Evolutionary conservation across 2,888 invertebrate genomes (phyloP), one percentile per base, ranked within the genome.

Genomic region (Linnaemya vulpina): DNA sequence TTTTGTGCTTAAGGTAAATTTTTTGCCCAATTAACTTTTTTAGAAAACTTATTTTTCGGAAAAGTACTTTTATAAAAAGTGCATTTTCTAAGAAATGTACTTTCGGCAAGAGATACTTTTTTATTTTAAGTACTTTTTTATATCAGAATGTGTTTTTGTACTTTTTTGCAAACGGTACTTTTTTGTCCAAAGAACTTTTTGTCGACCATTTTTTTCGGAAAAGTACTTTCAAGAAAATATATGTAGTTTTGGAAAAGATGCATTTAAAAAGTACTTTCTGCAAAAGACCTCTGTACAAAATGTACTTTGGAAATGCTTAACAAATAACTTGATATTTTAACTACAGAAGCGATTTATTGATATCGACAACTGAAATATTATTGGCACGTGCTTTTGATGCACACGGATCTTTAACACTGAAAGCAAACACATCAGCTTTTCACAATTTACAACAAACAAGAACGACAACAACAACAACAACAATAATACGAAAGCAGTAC

Each of bases 351-450:
- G 49, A 74, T 51, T 46, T 10, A 40, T 20, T 74, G 35, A 13
- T 38, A 63, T 46, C 58, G 65, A 46, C 22, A 63, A 49, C 35
- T 65, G 11, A 40, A 77, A 46, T 68, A 68, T n/a, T n/a, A n/a
- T 62, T 71, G 80, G 38, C 78, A 78, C 81, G 78, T 85, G 77
- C 35, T 67, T 17, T 73, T 22, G 43, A 73, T 30, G 30, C 30
- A n/a, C n/a, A n/a, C n/a, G n/a, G n/a, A n/a, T n/a, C n/a, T n/a
- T n/a, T n/a, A n/a, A n/a, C n/a, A n/a, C n/a, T 20, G 43, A 20
- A 10, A 71, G 62, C 67, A 62, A 25, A 43, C 46, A 55, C n/a
- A 79, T 15, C 70, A 76, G 76, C 55, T 58, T 76, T 76, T 70
- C 40, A 65, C 15, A 79, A 46, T 73, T 25, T 58, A 38, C 46